Percentiles rank a stretch among this genome's conserved stretches.
Evolutionary conservation across 2,888 invertebrate genomes (phyloP).

Genomic region (Orthosia gracilis): DNA sequence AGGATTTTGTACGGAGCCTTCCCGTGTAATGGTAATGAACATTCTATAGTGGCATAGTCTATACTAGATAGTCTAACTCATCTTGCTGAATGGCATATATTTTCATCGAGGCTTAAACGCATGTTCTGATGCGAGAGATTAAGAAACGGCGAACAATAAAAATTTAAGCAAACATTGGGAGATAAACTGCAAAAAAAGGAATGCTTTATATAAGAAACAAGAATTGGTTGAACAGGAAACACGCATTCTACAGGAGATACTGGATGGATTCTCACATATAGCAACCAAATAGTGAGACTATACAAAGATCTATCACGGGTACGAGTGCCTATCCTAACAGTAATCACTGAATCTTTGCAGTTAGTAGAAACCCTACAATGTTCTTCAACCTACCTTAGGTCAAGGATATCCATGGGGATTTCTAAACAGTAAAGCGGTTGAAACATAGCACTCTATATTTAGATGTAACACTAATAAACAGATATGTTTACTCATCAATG

Average conservation of each 20-base stretch:
- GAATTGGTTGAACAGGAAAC: too few species aligned
- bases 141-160: neutral
- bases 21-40: neutral
- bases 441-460: neutral
- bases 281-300: too few species aligned
- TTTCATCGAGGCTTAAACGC: neutral
- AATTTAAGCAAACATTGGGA: too few species aligned
- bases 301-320: too few species aligned
- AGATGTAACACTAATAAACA: slow-evolving; percentile 9
- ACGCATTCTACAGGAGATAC: too few species aligned
- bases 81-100: neutral
- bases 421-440: neutral
- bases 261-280: too few species aligned
- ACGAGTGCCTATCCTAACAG: too few species aligned
- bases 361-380: neutral
- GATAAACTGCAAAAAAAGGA: too few species aligned
- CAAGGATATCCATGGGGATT: neutral
- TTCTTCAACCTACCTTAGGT: neutral
- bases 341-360: too few species aligned
- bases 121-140: neutral
- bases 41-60: too few species aligned
- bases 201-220: too few species aligned
- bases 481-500: neutral
- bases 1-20: neutral
- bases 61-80: neutral